Conservation (phyloP, 2,113 vertebrate genomes). For the Caranx ignobilis region DNA sequence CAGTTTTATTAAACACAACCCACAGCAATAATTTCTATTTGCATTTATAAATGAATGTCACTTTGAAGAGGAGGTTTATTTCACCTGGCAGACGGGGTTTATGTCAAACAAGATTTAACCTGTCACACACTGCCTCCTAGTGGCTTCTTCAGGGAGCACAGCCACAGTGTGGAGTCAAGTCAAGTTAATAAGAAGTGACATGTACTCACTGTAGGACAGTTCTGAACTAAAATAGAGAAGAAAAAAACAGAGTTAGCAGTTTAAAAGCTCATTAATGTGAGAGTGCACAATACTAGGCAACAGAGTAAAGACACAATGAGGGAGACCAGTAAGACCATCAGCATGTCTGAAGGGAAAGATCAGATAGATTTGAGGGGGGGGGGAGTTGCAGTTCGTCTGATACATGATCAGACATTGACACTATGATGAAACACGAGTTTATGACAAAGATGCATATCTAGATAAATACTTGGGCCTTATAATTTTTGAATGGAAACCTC, state of each 20-base stretch:
- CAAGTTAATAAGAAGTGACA: conserved; percentile 47
- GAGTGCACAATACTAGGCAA: conserved; percentile 12
- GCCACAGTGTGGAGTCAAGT: not conserved
- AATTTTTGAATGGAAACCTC: not conserved
- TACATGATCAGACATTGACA: not conserved
- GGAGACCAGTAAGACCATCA: not conserved
- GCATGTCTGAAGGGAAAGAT: not conserved
- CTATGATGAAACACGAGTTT: not conserved
- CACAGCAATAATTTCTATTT: not conserved
- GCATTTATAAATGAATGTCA: not conserved
- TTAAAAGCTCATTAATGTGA: conserved; percentile 12
- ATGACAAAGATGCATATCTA: not conserved
- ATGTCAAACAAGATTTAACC: not conserved
- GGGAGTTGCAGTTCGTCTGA: not conserved
- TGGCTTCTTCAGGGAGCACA: conserved; percentile 45
- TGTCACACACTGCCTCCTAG: conserved; percentile 74
- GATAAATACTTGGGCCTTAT: not conserved
- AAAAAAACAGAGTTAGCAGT: conserved; percentile 12
- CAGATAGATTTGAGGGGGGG: not conserved
- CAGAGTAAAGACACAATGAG: conserved; percentile 9
- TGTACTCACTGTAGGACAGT: conserved; percentile 16
- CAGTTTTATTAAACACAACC: not conserved
- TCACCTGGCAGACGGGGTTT: not conserved
- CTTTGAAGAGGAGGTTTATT: conserved; percentile 9
- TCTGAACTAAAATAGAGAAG: conserved; percentile 12